Base-by-base conservation (phyloP, 2,797 vertebrate species). In the Benthosema pterotum region DNA sequence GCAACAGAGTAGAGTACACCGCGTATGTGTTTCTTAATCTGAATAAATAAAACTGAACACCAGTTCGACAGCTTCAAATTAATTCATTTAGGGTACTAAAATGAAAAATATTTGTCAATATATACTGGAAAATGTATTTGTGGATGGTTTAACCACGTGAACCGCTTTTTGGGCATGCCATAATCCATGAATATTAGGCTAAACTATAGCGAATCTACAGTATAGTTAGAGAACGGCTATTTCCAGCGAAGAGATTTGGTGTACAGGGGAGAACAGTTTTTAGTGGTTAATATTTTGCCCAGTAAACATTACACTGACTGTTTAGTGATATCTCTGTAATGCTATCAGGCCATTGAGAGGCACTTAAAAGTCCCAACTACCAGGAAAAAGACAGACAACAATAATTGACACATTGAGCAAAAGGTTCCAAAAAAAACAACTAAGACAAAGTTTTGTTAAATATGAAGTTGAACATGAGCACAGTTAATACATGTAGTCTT, bases 361-460 rank as follows among this genome's bases (percentile, higher is more conserved):
- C 78, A 83, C 83, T 74, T 69, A 49, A 83, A 45, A 5, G 12
- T 15, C 45, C 61, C 70, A 61, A 65, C 70, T 59, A 65, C 52
- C 74, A 60, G 51, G 60, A 28, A 6, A 15, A 32, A 0, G 46
- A 13, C n/a, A 45, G 14, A 45, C 43, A 45, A 45, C 43, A 46
- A 13, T 46, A 38, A 38, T 38, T 38, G 47, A 49, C 47, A 49
- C 47, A 16, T 8, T 16, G n/a, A 49, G 17, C 17, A 17, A 15
- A 16, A 17, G 6, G 15, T n/a, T 49, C 1, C 2, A 17, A 6
- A 17, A 52, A 17, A 59, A 52, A 16, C 4, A 54, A 43, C 11
- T 38, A 15, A 11, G 4, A 19, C 11, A 3, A 15, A 38, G 22
- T 52, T 28, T 52, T 15, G 42, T 46, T 11, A 13, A 17, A 14